A percentile compares a stretch with the other conserved stretches of the same genome.
Conservation (phyloP, 2,888 invertebrate genomes). For the Epinotia brunnichana region DNA sequence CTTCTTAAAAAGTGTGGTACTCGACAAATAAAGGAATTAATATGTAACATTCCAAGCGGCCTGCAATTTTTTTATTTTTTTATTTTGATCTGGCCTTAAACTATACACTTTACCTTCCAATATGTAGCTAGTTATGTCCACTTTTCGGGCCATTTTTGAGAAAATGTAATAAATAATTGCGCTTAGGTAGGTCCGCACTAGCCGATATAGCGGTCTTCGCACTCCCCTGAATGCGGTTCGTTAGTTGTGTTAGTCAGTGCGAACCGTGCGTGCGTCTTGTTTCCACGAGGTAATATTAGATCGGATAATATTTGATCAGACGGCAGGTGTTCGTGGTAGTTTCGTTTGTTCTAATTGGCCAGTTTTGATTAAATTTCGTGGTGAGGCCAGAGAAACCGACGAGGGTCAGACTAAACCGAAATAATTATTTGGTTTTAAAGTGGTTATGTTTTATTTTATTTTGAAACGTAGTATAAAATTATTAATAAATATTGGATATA, state of each 20-base stretch:
- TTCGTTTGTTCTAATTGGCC: slow-evolving; percentile 23
- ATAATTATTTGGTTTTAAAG: neutral
- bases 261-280: slow-evolving; percentile 63
- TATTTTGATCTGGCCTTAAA: too few relatives aligned
- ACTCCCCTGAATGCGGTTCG: slow-evolving; percentile 71
- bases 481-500: too few relatives aligned
- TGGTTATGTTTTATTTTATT: neutral
- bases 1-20: too few relatives aligned
- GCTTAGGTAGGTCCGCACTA: slow-evolving; percentile 15
- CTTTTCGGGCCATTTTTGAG: too few relatives aligned
- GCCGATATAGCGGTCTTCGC: neutral
- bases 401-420: neutral
- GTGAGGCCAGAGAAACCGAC: neutral
- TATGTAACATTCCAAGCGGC: too few relatives aligned
- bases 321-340: slow-evolving; percentile 56
- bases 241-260: slow-evolving; percentile 67
- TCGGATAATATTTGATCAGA: slow-evolving; percentile 74
- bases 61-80: too few relatives aligned
- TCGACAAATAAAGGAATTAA: too few relatives aligned
- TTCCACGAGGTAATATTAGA: slow-evolving; percentile 69
- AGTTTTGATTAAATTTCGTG: slow-evolving; percentile 2
- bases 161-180: neutral
- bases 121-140: too few relatives aligned
- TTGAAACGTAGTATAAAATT: too few relatives aligned
- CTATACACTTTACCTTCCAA: too few relatives aligned